phyloP scores from a whole-genome alignment of 2,113 vertebrate genomes.

The Chaenocephalus aceratus region DNA sequence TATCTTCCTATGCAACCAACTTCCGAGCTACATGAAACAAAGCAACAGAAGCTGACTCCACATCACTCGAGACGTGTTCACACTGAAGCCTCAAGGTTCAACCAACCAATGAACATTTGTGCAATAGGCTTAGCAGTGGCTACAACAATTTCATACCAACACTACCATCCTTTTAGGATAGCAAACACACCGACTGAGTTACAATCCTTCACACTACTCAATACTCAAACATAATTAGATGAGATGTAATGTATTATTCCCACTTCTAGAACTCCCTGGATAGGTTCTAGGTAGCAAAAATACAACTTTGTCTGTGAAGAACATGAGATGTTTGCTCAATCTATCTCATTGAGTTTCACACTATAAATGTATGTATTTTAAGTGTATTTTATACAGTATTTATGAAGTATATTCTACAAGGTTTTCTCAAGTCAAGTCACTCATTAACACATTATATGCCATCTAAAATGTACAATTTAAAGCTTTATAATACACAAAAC shows the following conservation, averaged over 20 bases:
- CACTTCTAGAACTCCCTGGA: background rate
- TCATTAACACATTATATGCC: background rate
- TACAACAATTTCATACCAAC: background rate
- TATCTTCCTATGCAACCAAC: background rate
- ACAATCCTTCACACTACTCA: background rate
- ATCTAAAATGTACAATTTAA: conserved; percentile 13
- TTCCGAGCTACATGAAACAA: background rate
- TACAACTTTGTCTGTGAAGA: background rate
- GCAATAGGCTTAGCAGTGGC: background rate
- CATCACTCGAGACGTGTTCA: background rate
- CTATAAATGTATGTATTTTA: no score
- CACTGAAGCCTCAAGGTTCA: background rate
- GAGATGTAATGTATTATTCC: background rate
- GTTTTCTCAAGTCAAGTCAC: conserved; percentile 1
- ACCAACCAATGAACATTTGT: background rate
- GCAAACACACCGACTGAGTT: background rate
- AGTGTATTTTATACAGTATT: no score
- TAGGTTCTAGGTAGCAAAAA: background rate
- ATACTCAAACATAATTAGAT: background rate
- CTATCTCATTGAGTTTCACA: conserved; percentile 13
- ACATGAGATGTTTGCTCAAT: background rate
- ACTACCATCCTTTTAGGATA: background rate
- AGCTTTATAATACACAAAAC: conserved; percentile 15
- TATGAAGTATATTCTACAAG: no score
- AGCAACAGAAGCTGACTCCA: background rate